Percentiles rank a stretch among this genome's conserved stretches.
Evolutionary conservation across 2,797 vertebrate species (phyloP).

Genomic region (Austrolebias charrua): DNA sequence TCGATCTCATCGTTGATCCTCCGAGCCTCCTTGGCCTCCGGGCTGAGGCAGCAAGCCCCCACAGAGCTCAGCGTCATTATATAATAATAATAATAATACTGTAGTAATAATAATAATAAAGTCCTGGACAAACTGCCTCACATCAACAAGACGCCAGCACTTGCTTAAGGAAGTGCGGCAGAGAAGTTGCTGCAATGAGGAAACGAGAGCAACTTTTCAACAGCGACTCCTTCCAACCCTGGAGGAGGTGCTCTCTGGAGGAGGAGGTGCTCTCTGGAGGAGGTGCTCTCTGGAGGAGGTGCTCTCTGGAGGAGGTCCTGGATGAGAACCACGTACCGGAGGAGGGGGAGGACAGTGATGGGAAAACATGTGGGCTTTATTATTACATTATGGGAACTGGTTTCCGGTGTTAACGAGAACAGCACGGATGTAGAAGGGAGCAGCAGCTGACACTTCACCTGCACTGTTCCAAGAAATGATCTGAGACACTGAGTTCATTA

Average conservation of each 20-base stretch:
- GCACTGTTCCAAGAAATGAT: neutral
- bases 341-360: slow-evolving; percentile 50
- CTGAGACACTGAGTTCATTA: no score
- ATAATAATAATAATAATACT: no score
- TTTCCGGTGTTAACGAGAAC: slow-evolving; percentile 64
- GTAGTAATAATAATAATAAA: neutral
- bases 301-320: neutral
- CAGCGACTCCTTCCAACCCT: slow-evolving; percentile 19
- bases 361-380: slow-evolving; percentile 65
- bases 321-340: slow-evolving; percentile 67
- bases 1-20: slow-evolving; percentile 97
- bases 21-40: slow-evolving; percentile 94
- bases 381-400: slow-evolving; percentile 65
- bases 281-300: no score
- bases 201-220: slow-evolving; percentile 48
- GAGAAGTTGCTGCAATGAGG: slow-evolving; percentile 2
- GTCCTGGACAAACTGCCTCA: slow-evolving; percentile 11
- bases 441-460: slow-evolving; percentile 24
- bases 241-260: no score
- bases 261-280: no score
- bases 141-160: slow-evolving; percentile 11
- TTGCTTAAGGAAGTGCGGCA: slow-evolving; percentile 25
- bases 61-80: slow-evolving; percentile 86
- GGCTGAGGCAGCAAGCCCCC: slow-evolving; percentile 95
- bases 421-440: slow-evolving; percentile 42